These are phyloP conservation scores for Synaphobranchus kaupii DNA, from an alignment of 2,797 vertebrate genomes.

Conservation along the genomic window DNA sequence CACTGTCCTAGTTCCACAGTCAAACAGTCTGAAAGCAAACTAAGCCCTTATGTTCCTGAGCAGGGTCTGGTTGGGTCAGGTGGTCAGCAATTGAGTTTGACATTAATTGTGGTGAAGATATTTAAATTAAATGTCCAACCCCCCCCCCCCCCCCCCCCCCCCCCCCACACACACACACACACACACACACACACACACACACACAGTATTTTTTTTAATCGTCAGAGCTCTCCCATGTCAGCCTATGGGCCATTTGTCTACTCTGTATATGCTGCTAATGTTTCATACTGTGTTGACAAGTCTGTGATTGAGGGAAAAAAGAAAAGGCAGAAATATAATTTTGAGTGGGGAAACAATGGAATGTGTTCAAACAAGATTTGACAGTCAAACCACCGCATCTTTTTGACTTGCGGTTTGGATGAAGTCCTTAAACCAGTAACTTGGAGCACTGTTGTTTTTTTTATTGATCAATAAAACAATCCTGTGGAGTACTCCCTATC, in stretches of 20 bases:
- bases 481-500: background rate
- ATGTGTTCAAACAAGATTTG: background rate
- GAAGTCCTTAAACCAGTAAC: background rate
- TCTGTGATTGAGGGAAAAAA: background rate
- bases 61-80: background rate
- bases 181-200: no score
- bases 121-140: background rate
- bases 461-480: background rate
- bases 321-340: background rate
- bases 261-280: background rate
- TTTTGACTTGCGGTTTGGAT: background rate
- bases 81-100: background rate
- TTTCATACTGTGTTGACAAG: no score
- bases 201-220: background rate
- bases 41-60: background rate
- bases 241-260: background rate
- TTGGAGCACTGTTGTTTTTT: background rate
- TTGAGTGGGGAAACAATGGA: background rate
- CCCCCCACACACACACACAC: no score
- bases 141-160: no score
- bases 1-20: constrained; percentile 35
- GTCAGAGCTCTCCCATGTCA: background rate
- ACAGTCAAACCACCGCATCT: background rate
- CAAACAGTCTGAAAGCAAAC: background rate
- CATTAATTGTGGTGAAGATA: background rate